Evolutionary conservation across 2,888 invertebrate genomes (phyloP).

Genomic region (Ormyrus pomaceus): DNA sequence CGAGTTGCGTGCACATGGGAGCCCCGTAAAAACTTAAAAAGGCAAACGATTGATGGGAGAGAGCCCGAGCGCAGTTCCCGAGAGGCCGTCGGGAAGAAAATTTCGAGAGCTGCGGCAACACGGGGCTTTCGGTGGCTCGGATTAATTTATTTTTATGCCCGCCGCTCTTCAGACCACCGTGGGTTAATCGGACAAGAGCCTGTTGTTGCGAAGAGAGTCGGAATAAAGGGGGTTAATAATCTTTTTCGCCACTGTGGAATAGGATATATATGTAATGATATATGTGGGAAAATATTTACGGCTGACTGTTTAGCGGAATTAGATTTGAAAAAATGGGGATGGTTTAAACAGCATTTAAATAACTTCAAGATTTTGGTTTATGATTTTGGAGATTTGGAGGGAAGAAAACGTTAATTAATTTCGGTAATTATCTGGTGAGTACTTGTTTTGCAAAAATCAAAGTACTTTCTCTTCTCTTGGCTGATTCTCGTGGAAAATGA

Average conservation of each 20-base stretch:
- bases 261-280: no score
- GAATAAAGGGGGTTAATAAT: slow-evolving; percentile 1
- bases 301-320: no score
- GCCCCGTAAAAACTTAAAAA: slow-evolving; percentile 52
- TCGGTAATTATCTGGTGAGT: no score
- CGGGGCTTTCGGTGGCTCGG: background rate
- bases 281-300: no score
- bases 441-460: no score
- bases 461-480: no score
- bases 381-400: no score
- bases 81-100: slow-evolving; percentile 3
- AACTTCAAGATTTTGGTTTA: no score
- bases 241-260: background rate
- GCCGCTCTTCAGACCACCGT: background rate
- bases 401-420: no score
- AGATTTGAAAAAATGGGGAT: no score
- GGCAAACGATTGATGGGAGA: slow-evolving; percentile 49
- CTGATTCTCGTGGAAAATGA: no score
- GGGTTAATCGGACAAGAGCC: background rate
- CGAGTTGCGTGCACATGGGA: background rate
- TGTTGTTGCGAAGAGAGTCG: background rate
- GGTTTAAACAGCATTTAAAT: no score
- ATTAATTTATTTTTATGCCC: slow-evolving; percentile 42
- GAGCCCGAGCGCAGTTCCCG: slow-evolving; percentile 9
- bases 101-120: background rate